Evolutionary conservation across 2,888 invertebrate species (phyloP).

Genomic region (Ommatoiulus sabulosus): DNA sequence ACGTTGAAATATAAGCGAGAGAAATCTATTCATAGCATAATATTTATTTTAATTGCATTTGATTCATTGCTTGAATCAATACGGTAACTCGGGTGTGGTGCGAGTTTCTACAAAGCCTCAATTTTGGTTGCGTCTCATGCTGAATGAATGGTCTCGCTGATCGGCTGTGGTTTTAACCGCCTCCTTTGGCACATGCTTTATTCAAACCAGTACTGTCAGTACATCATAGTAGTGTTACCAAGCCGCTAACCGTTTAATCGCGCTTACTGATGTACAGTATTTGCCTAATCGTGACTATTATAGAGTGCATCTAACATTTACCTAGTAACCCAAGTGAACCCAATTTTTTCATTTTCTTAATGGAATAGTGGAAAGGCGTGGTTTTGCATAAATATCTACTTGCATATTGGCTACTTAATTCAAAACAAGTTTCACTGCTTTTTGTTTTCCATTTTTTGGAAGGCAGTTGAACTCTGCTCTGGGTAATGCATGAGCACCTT

Average conservation of each 20-base stretch:
- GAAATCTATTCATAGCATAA: neutral
- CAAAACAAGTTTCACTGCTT: neutral
- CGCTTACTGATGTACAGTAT: too few relatives aligned
- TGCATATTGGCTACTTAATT: neutral
- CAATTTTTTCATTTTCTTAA: neutral
- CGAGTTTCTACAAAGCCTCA: neutral
- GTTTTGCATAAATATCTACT: neutral
- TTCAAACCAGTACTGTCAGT: neutral
- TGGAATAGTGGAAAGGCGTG: neutral
- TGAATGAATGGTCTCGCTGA: neutral
- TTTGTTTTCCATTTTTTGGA: neutral
- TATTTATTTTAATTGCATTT: too few relatives aligned
- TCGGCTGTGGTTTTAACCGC: neutral
- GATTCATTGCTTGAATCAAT: neutral
- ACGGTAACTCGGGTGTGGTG: neutral
- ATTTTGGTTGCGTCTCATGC: neutral
- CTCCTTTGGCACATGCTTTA: neutral
- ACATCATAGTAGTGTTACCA: neutral
- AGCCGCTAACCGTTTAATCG: neutral
- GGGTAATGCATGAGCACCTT: neutral
- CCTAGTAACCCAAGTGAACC: neutral
- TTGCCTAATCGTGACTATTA: too few relatives aligned
- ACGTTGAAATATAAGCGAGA: neutral
- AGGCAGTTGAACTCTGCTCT: constrained; percentile 22
- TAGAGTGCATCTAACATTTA: neutral